Base-by-base conservation (phyloP, 2,797 vertebrate species). In the Parotocinclus haroldoi region DNA sequence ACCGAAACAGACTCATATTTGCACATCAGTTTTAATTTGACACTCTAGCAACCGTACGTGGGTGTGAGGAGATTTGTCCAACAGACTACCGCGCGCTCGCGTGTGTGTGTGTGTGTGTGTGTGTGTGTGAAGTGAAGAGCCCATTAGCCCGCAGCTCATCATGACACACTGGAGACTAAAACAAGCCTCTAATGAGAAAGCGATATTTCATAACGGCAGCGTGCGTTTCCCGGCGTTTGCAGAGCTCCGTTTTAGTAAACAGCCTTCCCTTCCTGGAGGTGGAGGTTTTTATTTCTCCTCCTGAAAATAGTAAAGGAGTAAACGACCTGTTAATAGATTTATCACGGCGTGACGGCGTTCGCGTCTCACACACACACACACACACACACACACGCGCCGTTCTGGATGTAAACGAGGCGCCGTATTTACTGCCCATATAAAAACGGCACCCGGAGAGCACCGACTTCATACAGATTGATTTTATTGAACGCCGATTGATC, bases 61-160 rank as follows among this genome's bases (percentile, higher is more conserved):
- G 36, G 46, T 58, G 46, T 40, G 37, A 11, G 36, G 16, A 11
- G 14, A 58, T 49, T 38, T 57, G 12, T 38, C 14, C 37, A 40
- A 58, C 9, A 40, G 36, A 27, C 36, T 14, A 13, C 0, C 18
- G 13, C 11, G 14, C 13, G 10, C 39, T 5, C 12, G 46, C 36
- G 17, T 60, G 42, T 59, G 42, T 45, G 57, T 49, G 58, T 61
- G 45, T 50, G 46, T 62, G 46, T 62, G 36, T 57, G 36, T 39
- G 55, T 57, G 37, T 57, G 13, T 44, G 14, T 19, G 27, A 53
- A 14, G 53, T 1, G 3, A 14, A 40, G 13, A 19, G 36, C 38
- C 11, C 9, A 9, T 58, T 40, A 9, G 19, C 56, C 3, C 44
- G 37, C 18, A 52, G 38, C 37, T 42, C 14, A 66, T 39, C 12